Evolutionary conservation across 2,888 invertebrate species (phyloP).

Genomic region (Tricholauxania praeusta): DNA sequence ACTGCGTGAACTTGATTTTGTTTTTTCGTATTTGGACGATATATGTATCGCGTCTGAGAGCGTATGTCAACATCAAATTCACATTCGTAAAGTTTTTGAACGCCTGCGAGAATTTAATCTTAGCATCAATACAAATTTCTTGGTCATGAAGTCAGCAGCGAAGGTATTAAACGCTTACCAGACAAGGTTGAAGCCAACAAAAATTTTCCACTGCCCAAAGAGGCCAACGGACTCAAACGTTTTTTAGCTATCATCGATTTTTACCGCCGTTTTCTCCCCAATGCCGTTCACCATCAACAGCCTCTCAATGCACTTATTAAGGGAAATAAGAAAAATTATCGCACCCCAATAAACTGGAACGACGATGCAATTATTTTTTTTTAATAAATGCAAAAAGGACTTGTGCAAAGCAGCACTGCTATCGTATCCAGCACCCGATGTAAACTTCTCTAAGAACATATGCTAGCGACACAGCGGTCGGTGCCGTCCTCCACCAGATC

Average conservation of each 20-base stretch:
- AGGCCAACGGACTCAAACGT: too few relatives aligned
- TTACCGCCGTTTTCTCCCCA: too few relatives aligned
- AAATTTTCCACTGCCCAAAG: too few relatives aligned
- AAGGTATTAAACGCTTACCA: too few relatives aligned
- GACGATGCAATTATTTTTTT: not conserved
- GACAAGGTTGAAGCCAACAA: too few relatives aligned
- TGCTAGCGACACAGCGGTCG: conserved; percentile 9
- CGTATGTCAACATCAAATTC: conserved; percentile 22
- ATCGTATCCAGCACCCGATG: not conserved
- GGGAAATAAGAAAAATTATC: too few relatives aligned
- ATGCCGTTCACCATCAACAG: too few relatives aligned
- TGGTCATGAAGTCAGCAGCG: too few relatives aligned
- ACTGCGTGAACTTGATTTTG: conserved; percentile 22
- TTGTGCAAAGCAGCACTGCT: not conserved
- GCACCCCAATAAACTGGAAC: too few relatives aligned
- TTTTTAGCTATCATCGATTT: too few relatives aligned
- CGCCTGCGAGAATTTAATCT: too few relatives aligned
- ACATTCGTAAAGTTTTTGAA: conserved; percentile 4
- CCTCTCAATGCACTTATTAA: not conserved
- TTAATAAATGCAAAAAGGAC: not conserved
- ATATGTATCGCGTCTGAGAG: not conserved
- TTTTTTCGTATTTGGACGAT: conserved; percentile 37
- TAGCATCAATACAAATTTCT: too few relatives aligned
- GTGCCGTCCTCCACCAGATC: conserved; percentile 3
- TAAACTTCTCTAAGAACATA: conserved; percentile 9